Conservation (phyloP, 2,888 invertebrate genomes). For the Troilus luridus region DNA sequence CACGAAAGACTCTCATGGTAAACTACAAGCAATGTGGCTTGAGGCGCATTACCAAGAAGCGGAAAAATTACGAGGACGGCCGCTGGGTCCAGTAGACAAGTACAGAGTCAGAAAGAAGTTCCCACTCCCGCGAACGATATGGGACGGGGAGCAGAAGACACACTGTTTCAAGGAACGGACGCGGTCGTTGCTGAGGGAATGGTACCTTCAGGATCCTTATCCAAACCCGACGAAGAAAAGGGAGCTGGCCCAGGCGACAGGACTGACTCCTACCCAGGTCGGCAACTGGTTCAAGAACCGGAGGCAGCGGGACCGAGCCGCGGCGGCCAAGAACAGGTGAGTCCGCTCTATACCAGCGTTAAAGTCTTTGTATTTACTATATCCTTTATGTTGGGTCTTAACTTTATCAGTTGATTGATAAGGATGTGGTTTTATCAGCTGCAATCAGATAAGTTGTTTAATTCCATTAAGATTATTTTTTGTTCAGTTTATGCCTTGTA, state of each 20-base stretch:
- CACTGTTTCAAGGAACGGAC: conserved; percentile 98
- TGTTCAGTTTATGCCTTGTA: not conserved
- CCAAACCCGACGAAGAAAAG: conserved; percentile 94
- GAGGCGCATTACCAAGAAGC: conserved; percentile 96
- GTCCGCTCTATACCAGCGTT: conserved; percentile 68
- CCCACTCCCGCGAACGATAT: conserved; percentile 91
- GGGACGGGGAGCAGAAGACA: conserved; percentile 97
- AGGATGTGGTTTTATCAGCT: not conserved
- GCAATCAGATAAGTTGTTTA: not conserved
- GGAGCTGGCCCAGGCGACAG: conserved; percentile 91
- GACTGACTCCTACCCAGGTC: conserved; percentile 92
- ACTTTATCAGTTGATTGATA: not conserved
- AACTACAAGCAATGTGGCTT: conserved; percentile 92
- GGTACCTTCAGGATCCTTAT: conserved; percentile 98
- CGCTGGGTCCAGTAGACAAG: conserved; percentile 94
- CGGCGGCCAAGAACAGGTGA: conserved; percentile 97
- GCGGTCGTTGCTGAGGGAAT: conserved; percentile 93
- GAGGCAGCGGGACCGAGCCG: conserved; percentile 88
- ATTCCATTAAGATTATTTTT: not conserved
- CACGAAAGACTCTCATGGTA: conserved; percentile 89
- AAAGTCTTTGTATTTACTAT: conserved; percentile 55
- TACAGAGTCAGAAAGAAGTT: conserved; percentile 95
- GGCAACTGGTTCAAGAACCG: conserved; percentile 96
- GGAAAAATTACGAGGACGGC: conserved; percentile 88
- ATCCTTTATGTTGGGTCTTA: not conserved